These are phyloP conservation scores for Zaprionus lachaisei DNA, from an alignment of 1,140 invertebrate genomes.

Conservation along the genomic window DNA sequence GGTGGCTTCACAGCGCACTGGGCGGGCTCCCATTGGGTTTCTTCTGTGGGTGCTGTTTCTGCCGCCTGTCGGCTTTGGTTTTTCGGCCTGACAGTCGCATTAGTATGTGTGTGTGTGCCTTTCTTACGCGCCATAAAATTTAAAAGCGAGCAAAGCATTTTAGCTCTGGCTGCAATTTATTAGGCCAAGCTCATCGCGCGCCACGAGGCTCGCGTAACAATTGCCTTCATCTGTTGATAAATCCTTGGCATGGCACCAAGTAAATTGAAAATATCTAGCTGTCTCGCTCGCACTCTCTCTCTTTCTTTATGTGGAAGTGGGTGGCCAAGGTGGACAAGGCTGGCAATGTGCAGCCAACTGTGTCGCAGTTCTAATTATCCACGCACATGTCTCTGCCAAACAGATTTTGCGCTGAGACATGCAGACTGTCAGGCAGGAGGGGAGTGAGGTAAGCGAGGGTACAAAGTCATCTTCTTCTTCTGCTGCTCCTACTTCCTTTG, in stretches of 20 bases:
- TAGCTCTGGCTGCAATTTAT: constrained; percentile 81
- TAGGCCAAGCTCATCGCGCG: constrained; percentile 74
- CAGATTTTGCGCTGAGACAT: constrained; percentile 32
- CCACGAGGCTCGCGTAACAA: constrained; percentile 67
- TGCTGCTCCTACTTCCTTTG: background rate
- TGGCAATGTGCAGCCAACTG: constrained; percentile 71
- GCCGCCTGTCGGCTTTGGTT: constrained; percentile 20
- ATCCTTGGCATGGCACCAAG: constrained; percentile 80
- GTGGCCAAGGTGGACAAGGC: constrained; percentile 37
- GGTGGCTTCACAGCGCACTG: constrained; percentile 42
- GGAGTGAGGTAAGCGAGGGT: background rate
- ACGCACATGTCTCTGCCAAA: constrained; percentile 74
- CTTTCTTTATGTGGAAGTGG: constrained; percentile 1
- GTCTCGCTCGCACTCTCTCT: constrained; percentile 10
- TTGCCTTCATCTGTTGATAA: constrained; percentile 83
- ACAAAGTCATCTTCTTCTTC: background rate
- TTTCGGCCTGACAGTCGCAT: constrained; percentile 46
- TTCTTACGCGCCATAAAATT: constrained; percentile 82
- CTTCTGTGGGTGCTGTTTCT: too few species aligned
- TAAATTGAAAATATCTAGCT: constrained; percentile 76
- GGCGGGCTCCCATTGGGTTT: too few species aligned
- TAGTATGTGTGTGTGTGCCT: constrained; percentile 50
- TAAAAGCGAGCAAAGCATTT: constrained; percentile 83
- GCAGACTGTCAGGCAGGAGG: constrained; percentile 1
- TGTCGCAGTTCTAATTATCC: constrained; percentile 80